These are phyloP conservation scores for Manacus vitellinus DNA, from an alignment of 2,113 vertebrate genomes.

Conservation along the genomic window DNA sequence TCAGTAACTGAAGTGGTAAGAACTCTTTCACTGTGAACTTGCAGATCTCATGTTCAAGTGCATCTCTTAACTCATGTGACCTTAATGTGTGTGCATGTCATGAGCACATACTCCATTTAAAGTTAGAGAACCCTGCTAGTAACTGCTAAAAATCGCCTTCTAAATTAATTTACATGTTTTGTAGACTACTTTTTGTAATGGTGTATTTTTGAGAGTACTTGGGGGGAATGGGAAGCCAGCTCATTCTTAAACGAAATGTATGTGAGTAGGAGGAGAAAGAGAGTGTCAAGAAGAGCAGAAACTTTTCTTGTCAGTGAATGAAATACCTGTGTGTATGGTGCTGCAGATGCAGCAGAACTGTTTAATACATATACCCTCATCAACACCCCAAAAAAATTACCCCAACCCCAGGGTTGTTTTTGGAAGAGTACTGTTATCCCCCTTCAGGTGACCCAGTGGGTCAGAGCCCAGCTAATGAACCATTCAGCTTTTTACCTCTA, in stretches of 20 bases:
- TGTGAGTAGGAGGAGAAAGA: not conserved
- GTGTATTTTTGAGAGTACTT: not conserved
- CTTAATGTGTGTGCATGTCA: not conserved
- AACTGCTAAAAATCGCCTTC: not conserved
- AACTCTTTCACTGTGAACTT: not conserved
- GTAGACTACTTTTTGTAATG: not conserved
- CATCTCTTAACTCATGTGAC: not conserved
- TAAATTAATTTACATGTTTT: not conserved
- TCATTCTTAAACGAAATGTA: not conserved
- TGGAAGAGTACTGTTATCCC: not conserved
- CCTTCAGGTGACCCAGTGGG: not conserved
- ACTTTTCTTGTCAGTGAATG: not conserved
- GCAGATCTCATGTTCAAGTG: not conserved
- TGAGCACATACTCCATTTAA: not conserved
- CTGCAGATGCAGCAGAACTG: not conserved
- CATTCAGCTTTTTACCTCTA: not conserved
- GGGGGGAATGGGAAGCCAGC: not conserved
- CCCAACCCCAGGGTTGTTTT: not conserved
- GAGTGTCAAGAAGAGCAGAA: not conserved
- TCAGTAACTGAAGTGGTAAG: not conserved
- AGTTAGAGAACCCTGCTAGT: not conserved
- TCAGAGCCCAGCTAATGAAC: not conserved
- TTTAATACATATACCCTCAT: not conserved
- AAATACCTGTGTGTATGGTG: not conserved
- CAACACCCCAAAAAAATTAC: not conserved